These are phyloP conservation scores for Zaprionus obscuricornis DNA, from an alignment of 2,888 invertebrate genomes.

Conservation along the genomic window DNA sequence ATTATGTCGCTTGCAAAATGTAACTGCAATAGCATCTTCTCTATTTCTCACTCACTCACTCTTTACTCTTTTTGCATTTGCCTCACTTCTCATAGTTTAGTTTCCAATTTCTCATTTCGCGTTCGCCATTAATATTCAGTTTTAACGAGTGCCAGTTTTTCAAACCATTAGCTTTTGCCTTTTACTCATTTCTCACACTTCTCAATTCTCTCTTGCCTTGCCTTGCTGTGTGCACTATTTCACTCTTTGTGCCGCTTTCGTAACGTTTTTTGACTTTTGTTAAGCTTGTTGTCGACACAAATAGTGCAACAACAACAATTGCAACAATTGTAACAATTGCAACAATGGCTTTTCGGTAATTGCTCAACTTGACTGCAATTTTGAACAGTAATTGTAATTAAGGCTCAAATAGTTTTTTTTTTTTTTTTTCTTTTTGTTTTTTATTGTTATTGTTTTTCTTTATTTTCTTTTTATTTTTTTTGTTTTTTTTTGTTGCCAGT, in stretches of 20 bases:
- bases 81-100: too few relatives aligned
- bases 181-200: neutral
- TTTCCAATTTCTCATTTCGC: too few relatives aligned
- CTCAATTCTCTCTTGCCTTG: neutral
- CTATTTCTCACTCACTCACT: too few relatives aligned
- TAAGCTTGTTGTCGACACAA: conserved; percentile 24
- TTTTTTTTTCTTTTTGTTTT: conserved; percentile 3
- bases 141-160: too few relatives aligned
- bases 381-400: conserved; percentile 52
- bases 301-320: conserved; percentile 46
- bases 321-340: too few relatives aligned
- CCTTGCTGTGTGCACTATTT: neutral
- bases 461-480: neutral
- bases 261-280: conserved; percentile 3
- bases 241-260: neutral
- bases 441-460: conserved; percentile 5
- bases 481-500: conserved; percentile 12
- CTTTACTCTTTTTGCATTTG: too few relatives aligned
- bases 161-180: too few relatives aligned
- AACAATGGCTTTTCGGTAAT: conserved; percentile 50
- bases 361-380: conserved; percentile 62
- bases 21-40: too few relatives aligned
- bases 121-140: too few relatives aligned
- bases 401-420: conserved; percentile 14
- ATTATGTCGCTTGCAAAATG: too few relatives aligned